Evolutionary conservation across 2,797 vertebrate genomes (phyloP).

Genomic region (Synaphobranchus kaupii): DNA sequence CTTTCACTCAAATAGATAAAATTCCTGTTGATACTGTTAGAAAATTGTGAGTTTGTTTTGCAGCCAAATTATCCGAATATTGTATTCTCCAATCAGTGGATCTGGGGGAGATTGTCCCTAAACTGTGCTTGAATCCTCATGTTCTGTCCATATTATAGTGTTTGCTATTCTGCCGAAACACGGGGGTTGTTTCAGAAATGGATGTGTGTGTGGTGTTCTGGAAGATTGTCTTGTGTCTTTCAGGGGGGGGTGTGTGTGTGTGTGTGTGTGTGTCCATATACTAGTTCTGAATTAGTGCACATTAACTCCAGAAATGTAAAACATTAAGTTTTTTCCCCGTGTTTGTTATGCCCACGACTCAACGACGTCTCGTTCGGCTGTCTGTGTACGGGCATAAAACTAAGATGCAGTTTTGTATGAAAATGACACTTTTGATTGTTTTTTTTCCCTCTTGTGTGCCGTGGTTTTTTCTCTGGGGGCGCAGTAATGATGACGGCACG

Average conservation of each 20-base stretch:
- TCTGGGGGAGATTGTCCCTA: background rate
- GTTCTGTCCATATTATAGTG: constrained; percentile 2
- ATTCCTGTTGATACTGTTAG: constrained; percentile 32
- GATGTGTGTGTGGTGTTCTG: background rate
- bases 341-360: no score
- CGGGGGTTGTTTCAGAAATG: constrained; percentile 1
- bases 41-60: constrained; percentile 25
- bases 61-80: constrained; percentile 16
- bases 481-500: background rate
- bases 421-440: background rate
- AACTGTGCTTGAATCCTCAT: constrained; percentile 9
- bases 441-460: background rate
- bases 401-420: background rate
- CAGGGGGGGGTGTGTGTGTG: background rate
- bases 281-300: background rate
- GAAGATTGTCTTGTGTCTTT: constrained; percentile 11
- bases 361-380: background rate
- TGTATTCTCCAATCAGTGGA: constrained; percentile 16
- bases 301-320: no score
- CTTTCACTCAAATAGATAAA: constrained; percentile 34
- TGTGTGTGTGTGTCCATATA: background rate
- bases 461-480: background rate
- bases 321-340: no score
- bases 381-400: background rate
- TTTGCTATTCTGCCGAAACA: constrained; percentile 18